These are phyloP conservation scores for Scomber scombrus DNA, from an alignment of 2,113 vertebrate genomes.

Conservation along the genomic window DNA sequence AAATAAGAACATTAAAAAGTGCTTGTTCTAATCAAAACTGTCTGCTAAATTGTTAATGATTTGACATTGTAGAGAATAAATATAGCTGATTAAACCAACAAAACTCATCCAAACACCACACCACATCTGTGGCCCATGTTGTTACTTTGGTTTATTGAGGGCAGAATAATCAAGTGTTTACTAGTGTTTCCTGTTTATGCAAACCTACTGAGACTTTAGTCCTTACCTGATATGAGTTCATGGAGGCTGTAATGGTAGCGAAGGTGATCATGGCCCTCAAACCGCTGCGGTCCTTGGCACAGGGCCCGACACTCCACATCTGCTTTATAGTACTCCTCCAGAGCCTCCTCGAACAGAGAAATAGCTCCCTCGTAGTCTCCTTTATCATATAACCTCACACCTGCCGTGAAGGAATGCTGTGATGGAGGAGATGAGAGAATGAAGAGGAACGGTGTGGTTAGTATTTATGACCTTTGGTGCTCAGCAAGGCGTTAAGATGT, in stretches of 20 bases:
- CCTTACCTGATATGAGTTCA: constrained; percentile 93
- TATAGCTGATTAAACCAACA: no score
- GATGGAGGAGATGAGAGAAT: constrained; percentile 8
- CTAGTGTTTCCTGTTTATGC: neutral
- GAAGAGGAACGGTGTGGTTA: neutral
- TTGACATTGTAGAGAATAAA: no score
- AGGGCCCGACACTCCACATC: constrained; percentile 90
- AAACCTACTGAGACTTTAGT: neutral
- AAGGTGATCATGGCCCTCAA: constrained; percentile 89
- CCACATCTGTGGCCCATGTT: neutral
- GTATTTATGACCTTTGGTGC: neutral
- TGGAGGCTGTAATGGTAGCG: constrained; percentile 90
- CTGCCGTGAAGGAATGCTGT: constrained; percentile 90
- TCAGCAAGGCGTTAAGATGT: neutral
- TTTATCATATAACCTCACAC: constrained; percentile 88
- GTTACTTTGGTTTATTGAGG: no score
- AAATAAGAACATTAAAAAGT: neutral
- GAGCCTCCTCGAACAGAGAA: constrained; percentile 88
- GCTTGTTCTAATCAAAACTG: no score
- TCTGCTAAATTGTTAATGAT: no score
- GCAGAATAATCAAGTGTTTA: no score
- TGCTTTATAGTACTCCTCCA: constrained; percentile 89
- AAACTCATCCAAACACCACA: neutral
- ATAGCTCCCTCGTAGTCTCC: constrained; percentile 87
- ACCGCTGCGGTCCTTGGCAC: constrained; percentile 91